Base-by-base conservation (phyloP, 2,113 vertebrate genomes). In the Mormoops blainvillei region DNA sequence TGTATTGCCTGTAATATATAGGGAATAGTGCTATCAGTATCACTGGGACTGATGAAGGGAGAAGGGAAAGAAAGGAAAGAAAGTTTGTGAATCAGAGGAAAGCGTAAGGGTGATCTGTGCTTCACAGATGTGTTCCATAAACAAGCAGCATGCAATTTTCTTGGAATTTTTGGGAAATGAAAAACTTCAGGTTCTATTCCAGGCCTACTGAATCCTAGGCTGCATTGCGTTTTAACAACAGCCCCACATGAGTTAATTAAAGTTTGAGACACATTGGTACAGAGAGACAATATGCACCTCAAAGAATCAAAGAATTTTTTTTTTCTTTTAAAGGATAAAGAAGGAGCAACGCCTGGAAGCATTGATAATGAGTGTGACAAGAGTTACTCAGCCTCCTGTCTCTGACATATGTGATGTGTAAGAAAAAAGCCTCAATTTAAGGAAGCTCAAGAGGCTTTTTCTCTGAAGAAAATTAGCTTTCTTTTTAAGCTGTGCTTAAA, bases 371-470 rank as follows among this genome's bases (percentile, higher is more conserved):
- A 73, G 24, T 5, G 28, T 0, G 9, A 70, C 38, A n/a, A 50
- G 3, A 31, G 31, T 28, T 36, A 38, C 22, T 73, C 36, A 41
- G 61, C 8, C 11, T 81, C 3, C 52, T 24, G 3, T 12, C 26
- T 54, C 65, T 81, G 24, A 43, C 0, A 4, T 9, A 15, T 1
- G 5, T 31, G 12, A n/a, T 12, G 0, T n/a, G 3, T 48, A 16
- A 63, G 15, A 83, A 10, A 82, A 26, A 9, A 63, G 0, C 1
- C 26, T 48, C 11, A 14, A n/a, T 8, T 78, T 77, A 18, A 78
- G 31, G 20, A 71, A 7, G 3, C 15, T 13, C 10, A 7, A 8
- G 22, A 83, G 6, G 58, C 7, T 33, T 54, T 3, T 54, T 91
- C 6, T 63, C 76, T 65, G 38, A 31, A 85, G 71, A 78, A 87